Evolutionary conservation across 2,888 invertebrate genomes (phyloP), one percentile per base, ranked within the genome.

Genomic region (Xylocampa areola): DNA sequence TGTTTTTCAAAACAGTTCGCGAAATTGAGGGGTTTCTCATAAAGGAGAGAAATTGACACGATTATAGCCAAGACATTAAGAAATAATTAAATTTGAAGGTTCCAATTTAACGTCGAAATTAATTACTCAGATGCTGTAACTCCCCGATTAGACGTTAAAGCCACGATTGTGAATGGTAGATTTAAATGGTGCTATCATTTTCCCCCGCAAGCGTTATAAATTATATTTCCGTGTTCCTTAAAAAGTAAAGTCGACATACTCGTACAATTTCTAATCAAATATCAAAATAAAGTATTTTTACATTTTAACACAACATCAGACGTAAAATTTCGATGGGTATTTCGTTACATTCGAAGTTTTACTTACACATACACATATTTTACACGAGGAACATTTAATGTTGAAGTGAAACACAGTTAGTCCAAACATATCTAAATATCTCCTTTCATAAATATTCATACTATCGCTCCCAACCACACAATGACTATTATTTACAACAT

Each of bases 401-500:
- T 63, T 63, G 53, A 68, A 76, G 72, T 72, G 64, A 76, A 70
- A 66, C 73, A 73, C 68, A 74, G 72, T 77, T 78, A 77, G 71
- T 74, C 68, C 57, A 60, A 69, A 70, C 62, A 62, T 51, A 61
- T 64, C 49, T 45, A 45, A 49, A 58, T 39, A 61, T 53, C 57
- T 50, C 44, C 55, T 55, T 66, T 50, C 66, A 61, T 50, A 57
- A 60, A 67, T 52, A 59, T 53, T 29, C 65, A 66, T 64, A 40
- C 55, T 39, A 53, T 58, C 62, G 47, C 39, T 54, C 60, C 21
- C 55, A 63, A 60, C 41, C 71, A 61, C 69, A 73, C 70, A 63
- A 72, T 73, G 81, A 80, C 81, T 79, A 81, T 81, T 89, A 88
- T 89, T 86, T 89, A 89, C 90, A 88, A 81, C 69, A 77, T 75